Percentiles rank a stretch among this genome's conserved stretches.
These are phyloP conservation scores for Forbesichthys agassizii DNA, from an alignment of 2,113 vertebrate genomes.

Conservation along the genomic window DNA sequence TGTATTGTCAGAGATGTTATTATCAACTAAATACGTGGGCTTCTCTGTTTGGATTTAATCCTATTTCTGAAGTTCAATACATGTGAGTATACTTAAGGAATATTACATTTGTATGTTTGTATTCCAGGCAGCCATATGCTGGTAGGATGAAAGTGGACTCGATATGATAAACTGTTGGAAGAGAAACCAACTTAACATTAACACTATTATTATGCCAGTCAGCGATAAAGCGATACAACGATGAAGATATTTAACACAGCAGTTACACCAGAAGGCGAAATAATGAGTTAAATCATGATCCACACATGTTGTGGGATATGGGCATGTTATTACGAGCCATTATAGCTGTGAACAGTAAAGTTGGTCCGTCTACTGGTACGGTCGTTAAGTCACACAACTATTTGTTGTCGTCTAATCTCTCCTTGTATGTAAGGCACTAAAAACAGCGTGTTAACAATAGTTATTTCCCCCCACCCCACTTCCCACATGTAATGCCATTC, in stretches of 20 bases:
- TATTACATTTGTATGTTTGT: not conserved
- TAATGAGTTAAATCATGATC: not conserved
- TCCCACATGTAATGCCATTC: not conserved
- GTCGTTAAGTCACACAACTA: too few species aligned
- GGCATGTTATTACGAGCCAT: not conserved
- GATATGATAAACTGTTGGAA: not conserved
- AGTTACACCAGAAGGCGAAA: not conserved
- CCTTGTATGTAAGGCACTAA: too few species aligned
- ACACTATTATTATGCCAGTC: not conserved
- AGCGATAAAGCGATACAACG: not conserved
- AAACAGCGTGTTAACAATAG: too few species aligned
- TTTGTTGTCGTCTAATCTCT: too few species aligned
- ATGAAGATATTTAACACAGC: not conserved
- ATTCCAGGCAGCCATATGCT: not conserved
- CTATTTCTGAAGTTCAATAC: not conserved
- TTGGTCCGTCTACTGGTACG: constrained; percentile 3
- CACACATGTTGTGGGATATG: too few species aligned
- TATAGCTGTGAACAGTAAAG: constrained; percentile 2
- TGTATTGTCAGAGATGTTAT: constrained; percentile 20
- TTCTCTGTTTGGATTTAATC: constrained; percentile 11
- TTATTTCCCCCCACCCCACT: too few species aligned
- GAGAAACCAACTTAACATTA: not conserved
- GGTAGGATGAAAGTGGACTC: not conserved
- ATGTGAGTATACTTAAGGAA: constrained; percentile 42
- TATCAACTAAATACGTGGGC: not conserved